A percentile compares a stretch with the other conserved stretches of the same genome.
Evolutionary conservation across 2,888 invertebrate species (phyloP).

Genomic region (Spisula solida): DNA sequence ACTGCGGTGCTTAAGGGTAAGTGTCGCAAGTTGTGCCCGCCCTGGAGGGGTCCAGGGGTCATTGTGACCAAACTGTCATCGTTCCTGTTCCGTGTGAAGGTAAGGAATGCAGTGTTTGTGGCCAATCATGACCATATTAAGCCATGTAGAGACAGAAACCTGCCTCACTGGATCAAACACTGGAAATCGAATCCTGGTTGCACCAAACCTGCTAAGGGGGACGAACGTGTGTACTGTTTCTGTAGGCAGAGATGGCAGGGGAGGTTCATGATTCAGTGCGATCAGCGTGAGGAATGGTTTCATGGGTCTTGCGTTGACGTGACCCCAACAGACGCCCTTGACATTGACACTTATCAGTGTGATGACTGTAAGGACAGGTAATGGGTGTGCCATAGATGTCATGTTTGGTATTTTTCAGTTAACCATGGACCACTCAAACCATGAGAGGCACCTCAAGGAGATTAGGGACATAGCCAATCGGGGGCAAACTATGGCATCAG

Average conservation of each 20-base stretch:
- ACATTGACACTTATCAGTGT: no score
- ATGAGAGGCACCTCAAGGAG: no score
- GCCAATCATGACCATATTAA: constrained; percentile 62
- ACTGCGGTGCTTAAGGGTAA: constrained; percentile 30
- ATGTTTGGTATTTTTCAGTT: no score
- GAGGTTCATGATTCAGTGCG: no score
- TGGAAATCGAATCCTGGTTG: not conserved
- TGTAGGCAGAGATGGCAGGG: not conserved
- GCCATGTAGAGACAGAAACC: constrained; percentile 40
- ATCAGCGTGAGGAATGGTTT: no score
- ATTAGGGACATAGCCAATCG: no score
- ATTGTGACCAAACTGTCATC: constrained; percentile 55
- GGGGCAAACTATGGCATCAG: no score
- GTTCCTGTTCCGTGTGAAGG: constrained; percentile 44
- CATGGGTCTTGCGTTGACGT: no score
- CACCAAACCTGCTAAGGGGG: not conserved
- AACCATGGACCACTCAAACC: no score
- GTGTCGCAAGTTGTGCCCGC: constrained; percentile 45
- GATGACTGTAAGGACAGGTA: no score
- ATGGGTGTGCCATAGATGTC: no score
- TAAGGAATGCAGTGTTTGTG: not conserved
- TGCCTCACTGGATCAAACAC: constrained; percentile 40
- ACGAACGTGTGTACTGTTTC: not conserved
- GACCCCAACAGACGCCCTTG: no score
- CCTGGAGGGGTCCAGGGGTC: constrained; percentile 63